Conservation (phyloP, 30 jellyfish, hydroid and myxozoan genomes). For the Aurelia aurita region DNA sequence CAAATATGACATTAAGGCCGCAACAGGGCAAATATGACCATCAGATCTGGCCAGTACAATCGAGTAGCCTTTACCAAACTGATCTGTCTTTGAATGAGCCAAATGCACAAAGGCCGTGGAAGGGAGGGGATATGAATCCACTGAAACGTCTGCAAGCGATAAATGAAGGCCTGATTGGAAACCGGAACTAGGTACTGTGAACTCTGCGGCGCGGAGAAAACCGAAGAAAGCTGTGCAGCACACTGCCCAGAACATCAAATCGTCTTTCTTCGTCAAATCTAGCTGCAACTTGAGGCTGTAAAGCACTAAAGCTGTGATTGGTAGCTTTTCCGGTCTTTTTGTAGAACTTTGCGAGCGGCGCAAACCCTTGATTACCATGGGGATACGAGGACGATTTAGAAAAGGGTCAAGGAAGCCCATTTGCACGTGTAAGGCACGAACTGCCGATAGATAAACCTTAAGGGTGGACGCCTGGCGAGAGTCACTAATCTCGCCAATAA, state of each 20-base stretch:
- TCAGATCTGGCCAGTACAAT: too few relatives aligned
- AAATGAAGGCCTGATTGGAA: background rate
- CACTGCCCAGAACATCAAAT: slow-evolving; percentile 13
- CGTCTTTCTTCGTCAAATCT: background rate
- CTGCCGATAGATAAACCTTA: slow-evolving; percentile 13
- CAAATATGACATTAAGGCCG: too few relatives aligned
- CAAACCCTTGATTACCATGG: background rate
- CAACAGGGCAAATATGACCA: too few relatives aligned
- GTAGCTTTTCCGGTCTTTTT: background rate
- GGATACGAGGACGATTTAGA: background rate
- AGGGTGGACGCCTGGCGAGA: background rate
- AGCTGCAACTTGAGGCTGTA: background rate
- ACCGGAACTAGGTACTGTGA: slow-evolving; percentile 7
- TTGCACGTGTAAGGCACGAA: slow-evolving; percentile 16
- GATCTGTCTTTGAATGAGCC: slow-evolving; percentile 34
- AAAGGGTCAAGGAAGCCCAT: background rate
- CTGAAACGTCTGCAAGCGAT: background rate
- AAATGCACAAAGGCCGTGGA: background rate
- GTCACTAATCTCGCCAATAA: background rate
- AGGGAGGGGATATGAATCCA: background rate
- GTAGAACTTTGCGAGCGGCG: background rate
- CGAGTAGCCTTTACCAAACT: background rate
- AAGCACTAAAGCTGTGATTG: slow-evolving; percentile 12
- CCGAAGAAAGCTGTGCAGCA: slow-evolving; percentile 32
- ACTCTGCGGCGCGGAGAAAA: slow-evolving; percentile 16